Base-by-base conservation (phyloP, 2,113 vertebrate genomes). In the Melanerpes formicivorus region DNA sequence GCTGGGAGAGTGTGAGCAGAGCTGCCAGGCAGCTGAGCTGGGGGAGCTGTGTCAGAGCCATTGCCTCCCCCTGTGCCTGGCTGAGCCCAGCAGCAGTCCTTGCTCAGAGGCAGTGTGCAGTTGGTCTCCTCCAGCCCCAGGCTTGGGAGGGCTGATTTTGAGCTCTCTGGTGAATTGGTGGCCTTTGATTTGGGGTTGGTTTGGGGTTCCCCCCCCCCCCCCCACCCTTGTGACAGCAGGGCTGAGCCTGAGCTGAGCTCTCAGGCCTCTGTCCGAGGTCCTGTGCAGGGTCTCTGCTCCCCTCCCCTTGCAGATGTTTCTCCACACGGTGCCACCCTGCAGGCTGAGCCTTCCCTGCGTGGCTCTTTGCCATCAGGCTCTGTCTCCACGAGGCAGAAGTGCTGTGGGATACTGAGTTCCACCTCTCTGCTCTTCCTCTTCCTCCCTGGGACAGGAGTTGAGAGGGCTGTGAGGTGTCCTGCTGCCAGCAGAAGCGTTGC, bases 151-250 rank as follows among this genome's bases (percentile, higher is more conserved):
- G 83, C 80, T 78, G 2, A 62, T 52, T 65, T 17, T 54, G 3
- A 1, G 81, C 65, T 72, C 77, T 87, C 1, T 16, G 83, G 29
- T 67, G 10, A 63, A 54, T 70, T 25, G 11, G 88, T 86, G 90
- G 93, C 93, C 91, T 96, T 92, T 75, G 90, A 82, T 79, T 73
- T 71, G 78, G 62, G 4, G 48, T 23, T 50, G 10, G 21, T 52
- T 52, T 52, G 11, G 40, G 40, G 25, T 52, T 23, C 25, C 72
- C 77, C 72, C 30, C 11, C 40, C 40, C 40, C n/a, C n/a, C n/a
- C n/a, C n/a, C n/a, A n/a, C n/a, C 54, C 44, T 72, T 40, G 55
- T 22, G 10, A 10, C 9, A 17, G n/a, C 5, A 23, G 75, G 67
- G 83, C 15, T 54, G 78, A 5, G 62, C 30, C 46, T 26, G 12